These are phyloP conservation scores for Tapirus terrestris DNA, from an alignment of 2,113 vertebrate genomes.

Conservation along the genomic window DNA sequence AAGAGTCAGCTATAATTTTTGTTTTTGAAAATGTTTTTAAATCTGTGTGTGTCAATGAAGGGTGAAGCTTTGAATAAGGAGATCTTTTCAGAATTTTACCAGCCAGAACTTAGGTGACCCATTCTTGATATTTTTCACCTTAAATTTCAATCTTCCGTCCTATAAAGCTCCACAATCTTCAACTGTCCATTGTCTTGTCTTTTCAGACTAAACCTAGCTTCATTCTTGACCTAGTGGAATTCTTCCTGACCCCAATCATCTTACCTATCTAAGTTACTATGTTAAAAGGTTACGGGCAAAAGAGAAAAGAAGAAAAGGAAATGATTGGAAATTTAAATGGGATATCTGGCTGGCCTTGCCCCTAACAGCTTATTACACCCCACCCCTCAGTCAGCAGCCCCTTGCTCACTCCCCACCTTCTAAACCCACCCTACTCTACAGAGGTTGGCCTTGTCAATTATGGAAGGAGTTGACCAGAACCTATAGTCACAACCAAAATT, in stretches of 20 bases:
- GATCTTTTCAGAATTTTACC: background rate
- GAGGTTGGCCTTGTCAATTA: background rate
- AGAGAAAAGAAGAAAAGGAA: background rate
- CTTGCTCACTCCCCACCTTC: background rate
- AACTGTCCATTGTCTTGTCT: background rate
- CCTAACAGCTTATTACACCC: background rate
- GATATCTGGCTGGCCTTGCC: background rate
- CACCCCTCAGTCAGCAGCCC: background rate
- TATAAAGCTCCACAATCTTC: background rate
- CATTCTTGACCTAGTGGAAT: background rate
- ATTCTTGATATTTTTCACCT: background rate
- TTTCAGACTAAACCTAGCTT: background rate
- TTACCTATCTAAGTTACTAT: background rate
- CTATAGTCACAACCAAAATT: background rate
- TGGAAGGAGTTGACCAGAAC: background rate
- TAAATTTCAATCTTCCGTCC: background rate
- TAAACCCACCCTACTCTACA: background rate
- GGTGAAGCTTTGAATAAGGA: background rate
- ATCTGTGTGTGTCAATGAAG: background rate
- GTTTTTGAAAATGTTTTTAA: background rate
- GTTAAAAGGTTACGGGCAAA: background rate
- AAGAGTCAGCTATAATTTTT: background rate
- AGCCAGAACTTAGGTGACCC: background rate
- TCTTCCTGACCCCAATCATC: background rate
- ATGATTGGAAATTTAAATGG: background rate